Conservation (phyloP, 2,113 vertebrate species). For the Anguilla rostrata region DNA sequence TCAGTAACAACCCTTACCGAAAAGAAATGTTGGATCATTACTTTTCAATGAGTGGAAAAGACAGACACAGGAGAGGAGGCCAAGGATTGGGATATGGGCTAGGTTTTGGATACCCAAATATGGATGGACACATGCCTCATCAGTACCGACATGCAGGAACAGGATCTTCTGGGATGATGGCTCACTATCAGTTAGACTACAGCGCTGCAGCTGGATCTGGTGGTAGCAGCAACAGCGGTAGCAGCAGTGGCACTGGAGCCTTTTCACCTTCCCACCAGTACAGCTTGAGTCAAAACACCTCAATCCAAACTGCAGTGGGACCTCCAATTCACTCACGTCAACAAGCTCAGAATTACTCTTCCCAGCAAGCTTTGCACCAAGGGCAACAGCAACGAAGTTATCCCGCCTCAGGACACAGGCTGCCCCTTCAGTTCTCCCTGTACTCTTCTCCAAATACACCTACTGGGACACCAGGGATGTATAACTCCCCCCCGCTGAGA, state of each 20-base stretch:
- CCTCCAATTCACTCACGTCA: constrained; percentile 82
- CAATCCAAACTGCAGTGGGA: constrained; percentile 72
- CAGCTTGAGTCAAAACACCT: constrained; percentile 66
- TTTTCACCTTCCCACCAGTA: constrained; percentile 77
- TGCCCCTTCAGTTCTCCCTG: constrained; percentile 69
- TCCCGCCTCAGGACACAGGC: constrained; percentile 64
- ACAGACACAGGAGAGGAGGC: constrained; percentile 65
- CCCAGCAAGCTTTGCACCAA: constrained; percentile 82
- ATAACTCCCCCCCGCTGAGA: constrained; percentile 71
- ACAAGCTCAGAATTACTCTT: constrained; percentile 83
- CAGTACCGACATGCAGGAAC: constrained; percentile 70
- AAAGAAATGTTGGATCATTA: constrained; percentile 76
- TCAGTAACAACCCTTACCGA: constrained; percentile 62
- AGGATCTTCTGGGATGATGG: constrained; percentile 66
- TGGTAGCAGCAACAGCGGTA: constrained; percentile 42
- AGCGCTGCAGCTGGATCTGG: constrained; percentile 55
- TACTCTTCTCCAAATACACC: constrained; percentile 71
- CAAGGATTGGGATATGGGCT: constrained; percentile 60
- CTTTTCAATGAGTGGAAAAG: constrained; percentile 69
- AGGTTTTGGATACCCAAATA: constrained; percentile 66
- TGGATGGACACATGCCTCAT: constrained; percentile 72
- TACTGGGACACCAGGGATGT: constrained; percentile 72
- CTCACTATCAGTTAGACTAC: constrained; percentile 71
- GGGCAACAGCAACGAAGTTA: constrained; percentile 67
- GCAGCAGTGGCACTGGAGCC: constrained; percentile 51